phyloP scores from a whole-genome alignment of 2,888 invertebrate genomes.

The Meteorus colon region DNA sequence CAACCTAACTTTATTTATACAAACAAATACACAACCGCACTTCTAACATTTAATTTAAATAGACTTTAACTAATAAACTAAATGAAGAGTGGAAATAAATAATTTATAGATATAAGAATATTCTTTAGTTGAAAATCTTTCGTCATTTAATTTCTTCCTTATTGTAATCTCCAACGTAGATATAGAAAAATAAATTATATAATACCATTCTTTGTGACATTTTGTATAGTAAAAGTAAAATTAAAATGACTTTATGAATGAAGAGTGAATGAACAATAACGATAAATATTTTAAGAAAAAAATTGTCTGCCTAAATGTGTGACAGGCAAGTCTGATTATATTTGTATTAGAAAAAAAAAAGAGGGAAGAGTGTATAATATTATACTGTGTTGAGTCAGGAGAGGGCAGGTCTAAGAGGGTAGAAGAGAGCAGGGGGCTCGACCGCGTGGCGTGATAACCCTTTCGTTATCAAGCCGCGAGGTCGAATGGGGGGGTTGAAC shows the following conservation, averaged over 20 bases:
- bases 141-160: too few species aligned
- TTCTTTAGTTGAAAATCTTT: too few species aligned
- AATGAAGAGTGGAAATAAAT: too few species aligned
- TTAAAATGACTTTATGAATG: too few species aligned
- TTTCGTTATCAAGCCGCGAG: slow-evolving; percentile 68
- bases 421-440: slow-evolving; percentile 33
- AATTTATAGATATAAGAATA: too few species aligned
- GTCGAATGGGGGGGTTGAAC: slow-evolving; percentile 42
- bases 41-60: slow-evolving; percentile 39
- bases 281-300: too few species aligned
- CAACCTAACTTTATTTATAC: slow-evolving; percentile 13
- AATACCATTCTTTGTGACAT: not conserved
- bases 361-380: slow-evolving; percentile 53
- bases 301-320: too few species aligned
- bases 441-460: slow-evolving; percentile 71
- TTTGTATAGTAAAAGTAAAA: too few species aligned
- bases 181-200: not conserved
- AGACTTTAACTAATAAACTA: not conserved
- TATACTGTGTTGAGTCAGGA: slow-evolving; percentile 48
- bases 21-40: slow-evolving; percentile 12
- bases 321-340: too few species aligned
- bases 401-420: slow-evolving; percentile 53
- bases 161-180: too few species aligned
- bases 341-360: not conserved
- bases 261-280: too few species aligned